phyloP scores from a whole-genome alignment of 2,113 vertebrate species.

The Uria lomvia region DNA sequence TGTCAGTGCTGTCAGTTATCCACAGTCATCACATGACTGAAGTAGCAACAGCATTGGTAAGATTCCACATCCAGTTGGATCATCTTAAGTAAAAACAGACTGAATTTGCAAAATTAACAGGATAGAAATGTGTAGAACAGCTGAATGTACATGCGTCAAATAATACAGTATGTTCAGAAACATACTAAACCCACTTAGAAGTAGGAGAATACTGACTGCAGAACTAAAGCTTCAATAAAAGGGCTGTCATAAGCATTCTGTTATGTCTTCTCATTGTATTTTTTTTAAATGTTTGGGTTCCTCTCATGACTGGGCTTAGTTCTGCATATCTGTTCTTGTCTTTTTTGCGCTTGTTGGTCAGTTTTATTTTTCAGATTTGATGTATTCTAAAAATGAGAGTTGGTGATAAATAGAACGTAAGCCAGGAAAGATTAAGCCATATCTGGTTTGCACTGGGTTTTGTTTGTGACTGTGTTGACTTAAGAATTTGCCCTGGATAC shows the following conservation, averaged over 20 bases:
- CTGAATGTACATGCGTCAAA: not conserved
- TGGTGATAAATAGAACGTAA: not conserved
- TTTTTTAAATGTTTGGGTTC: not conserved
- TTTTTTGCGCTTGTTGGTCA: not conserved
- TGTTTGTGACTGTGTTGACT: not conserved
- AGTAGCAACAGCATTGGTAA: not conserved
- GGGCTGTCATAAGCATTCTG: not conserved
- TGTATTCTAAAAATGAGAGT: not conserved
- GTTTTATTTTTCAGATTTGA: not conserved
- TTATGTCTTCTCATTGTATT: not conserved
- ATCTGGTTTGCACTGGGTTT: not conserved
- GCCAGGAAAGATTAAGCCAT: not conserved
- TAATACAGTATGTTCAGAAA: not conserved
- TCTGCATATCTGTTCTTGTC: not conserved
- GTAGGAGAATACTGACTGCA: not conserved
- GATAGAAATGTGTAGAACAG: not conserved
- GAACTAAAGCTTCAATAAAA: not conserved
- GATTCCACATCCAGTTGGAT: not conserved
- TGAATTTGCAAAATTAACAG: not conserved
- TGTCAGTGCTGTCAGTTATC: not conserved
- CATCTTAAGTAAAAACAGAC: not conserved
- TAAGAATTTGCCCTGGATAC: not conserved
- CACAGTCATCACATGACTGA: rapidly evolving
- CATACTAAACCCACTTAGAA: not conserved
- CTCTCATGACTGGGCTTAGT: not conserved